Base-by-base conservation (phyloP, 1,140 invertebrate species). In the Formica selysi region DNA sequence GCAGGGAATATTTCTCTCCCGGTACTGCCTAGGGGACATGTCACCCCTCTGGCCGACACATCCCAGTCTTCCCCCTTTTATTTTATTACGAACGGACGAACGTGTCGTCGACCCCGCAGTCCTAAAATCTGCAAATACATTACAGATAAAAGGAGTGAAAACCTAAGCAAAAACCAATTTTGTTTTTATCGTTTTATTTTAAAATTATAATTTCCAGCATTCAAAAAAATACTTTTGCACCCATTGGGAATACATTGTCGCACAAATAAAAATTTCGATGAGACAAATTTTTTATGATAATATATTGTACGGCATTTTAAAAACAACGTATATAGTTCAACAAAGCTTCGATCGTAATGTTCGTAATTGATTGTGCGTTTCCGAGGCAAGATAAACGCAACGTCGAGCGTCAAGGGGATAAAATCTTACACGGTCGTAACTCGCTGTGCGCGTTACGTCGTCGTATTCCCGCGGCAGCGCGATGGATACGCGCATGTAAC, bases 1-100 rank as follows among this genome's bases (percentile, higher is more conserved):
- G 84, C 84, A 68, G 61, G 84, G 76, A 81, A 86, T 86, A 86
- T 80, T 85, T 85, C 74, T 85, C 71, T 85, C 71, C 61, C 38
- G 61, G 44, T 65, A 41, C 81, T 38, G 81, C 73, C 74, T 85
- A 65, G 73, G 81, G 81, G 81, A 78, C 64, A 44, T 59, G 81
- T 62, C 73, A 85, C 73, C 81, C 81, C 44, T 76, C 73, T 54
- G 61, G 59, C 36, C 81, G 81, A 78, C 70, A 65, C 81, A 54
- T 78, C 73, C 71, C 81, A 22, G 73, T 41, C 38, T 85, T 85
- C 32, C 81, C 73, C 70, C 59, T 78, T 85, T 78, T 62, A 65
- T 85, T 85, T 85, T 85, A 85, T 85, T 85, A 78, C 81, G 73
- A 65, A 78, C 81, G 81, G 73, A 78, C 71, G 71, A 76, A 64